These are phyloP conservation scores for Papilio elwesi DNA, from an alignment of 2,888 invertebrate genomes.

Conservation along the genomic window DNA sequence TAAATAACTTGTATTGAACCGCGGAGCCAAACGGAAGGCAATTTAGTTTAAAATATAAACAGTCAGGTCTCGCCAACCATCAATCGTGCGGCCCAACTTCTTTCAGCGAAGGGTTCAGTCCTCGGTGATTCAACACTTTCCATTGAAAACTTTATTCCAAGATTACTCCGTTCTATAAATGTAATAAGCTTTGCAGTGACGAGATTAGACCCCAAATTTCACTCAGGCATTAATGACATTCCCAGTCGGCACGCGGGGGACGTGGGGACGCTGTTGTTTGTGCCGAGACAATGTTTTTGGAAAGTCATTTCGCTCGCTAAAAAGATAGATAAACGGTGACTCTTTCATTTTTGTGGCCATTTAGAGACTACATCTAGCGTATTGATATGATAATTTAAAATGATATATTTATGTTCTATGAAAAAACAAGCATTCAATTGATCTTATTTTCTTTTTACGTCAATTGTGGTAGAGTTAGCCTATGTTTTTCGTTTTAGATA, in stretches of 20 bases:
- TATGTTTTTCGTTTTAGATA: too few species aligned
- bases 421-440: not conserved
- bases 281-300: constrained; percentile 78
- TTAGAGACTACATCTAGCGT: not conserved
- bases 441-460: not conserved
- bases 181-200: constrained; percentile 83
- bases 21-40: constrained; percentile 26
- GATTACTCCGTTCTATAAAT: constrained; percentile 83
- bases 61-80: constrained; percentile 46
- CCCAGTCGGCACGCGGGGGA: constrained; percentile 72
- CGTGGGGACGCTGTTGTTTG: constrained; percentile 64
- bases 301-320: constrained; percentile 79
- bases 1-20: constrained; percentile 26
- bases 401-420: not conserved
- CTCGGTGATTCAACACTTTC: constrained; percentile 81
- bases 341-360: constrained; percentile 13
- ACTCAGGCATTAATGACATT: constrained; percentile 84
- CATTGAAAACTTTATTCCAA: constrained; percentile 83
- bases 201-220: constrained; percentile 83
- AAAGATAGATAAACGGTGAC: constrained; percentile 57
- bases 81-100: constrained; percentile 59
- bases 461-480: too few species aligned
- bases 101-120: constrained; percentile 80
- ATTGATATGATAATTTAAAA: constrained; percentile 1
- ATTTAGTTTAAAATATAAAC: constrained; percentile 35